Evolutionary conservation across 2,113 vertebrate species (phyloP), one percentile per base, ranked within the genome.

Genomic region (Lasiurus cinereus): DNA sequence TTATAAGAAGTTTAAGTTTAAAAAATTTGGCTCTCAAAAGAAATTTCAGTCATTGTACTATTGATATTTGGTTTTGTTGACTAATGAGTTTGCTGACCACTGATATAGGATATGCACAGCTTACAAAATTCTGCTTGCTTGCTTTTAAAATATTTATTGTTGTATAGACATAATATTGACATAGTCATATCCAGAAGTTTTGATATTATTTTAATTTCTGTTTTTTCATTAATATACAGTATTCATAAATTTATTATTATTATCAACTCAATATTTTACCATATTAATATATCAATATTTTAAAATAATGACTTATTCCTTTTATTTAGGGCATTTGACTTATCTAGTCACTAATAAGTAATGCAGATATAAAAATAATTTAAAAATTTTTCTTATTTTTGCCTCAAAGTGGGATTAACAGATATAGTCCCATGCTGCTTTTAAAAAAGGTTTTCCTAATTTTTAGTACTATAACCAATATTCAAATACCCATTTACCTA

Each of bases 231-330:
- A 91, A 74, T 54, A 83, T 6, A n/a, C 10, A 52, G 31, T 77
- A 39, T 84, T 36, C 19, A 43, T 33, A 78, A 50, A 76, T 80
- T 80, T 48, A 56, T 72, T 88, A 86, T 88, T 70, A 64, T 50
- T 85, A 92, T 36, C 39, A 93, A 84, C 21, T 89, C 31, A 85
- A 21, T 80, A 43, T 85, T 54, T 46, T 74, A 90, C 27, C n/a
- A 52, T 76, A 80, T 59, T 86, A 67, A 48, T 39, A 48, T 76
- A 62, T 27, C 19, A 43, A 19, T 82, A 8, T 74, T 95, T 76
- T 48, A 15, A 27, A 24, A 82, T 79, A 79, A 82, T 87, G 50
- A 85, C 36, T 80, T 90, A 76, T 14, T 74, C 29, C 33, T 8
- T 80, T 8, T 90, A 2, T 86, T 86, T 54, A 56, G 46, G 18